These are phyloP conservation scores for Lapara coniferarum DNA, from an alignment of 2,888 invertebrate species.

Conservation along the genomic window DNA sequence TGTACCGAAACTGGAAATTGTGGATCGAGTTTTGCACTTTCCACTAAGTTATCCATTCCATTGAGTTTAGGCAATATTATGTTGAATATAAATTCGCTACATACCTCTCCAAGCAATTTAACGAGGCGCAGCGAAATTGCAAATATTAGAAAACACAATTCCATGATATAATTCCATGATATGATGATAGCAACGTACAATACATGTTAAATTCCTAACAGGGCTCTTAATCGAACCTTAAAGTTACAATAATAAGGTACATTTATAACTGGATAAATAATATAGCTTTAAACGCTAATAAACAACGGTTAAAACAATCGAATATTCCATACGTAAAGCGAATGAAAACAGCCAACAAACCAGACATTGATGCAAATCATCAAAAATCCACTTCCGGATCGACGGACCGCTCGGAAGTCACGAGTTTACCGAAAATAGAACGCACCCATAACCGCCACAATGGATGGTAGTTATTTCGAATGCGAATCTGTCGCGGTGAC, in stretches of 20 bases:
- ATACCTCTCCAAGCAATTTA: too few relatives aligned
- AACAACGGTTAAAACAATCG: background rate
- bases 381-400: constrained; percentile 14
- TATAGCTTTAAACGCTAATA: background rate
- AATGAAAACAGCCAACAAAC: constrained; percentile 9
- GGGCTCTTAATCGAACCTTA: background rate
- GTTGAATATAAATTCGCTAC: too few relatives aligned
- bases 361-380: constrained; percentile 4
- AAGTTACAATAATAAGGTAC: background rate
- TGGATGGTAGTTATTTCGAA: constrained; percentile 18
- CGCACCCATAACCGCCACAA: constrained; percentile 15
- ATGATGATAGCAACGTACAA: too few relatives aligned
- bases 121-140: too few relatives aligned
- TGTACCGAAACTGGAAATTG: too few relatives aligned
- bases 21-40: too few relatives aligned
- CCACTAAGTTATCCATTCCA: too few relatives aligned
- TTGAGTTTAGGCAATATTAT: too few relatives aligned
- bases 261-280: background rate
- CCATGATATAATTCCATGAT: too few relatives aligned
- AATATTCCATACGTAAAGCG: background rate
- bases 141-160: too few relatives aligned
- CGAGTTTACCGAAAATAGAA: constrained; percentile 16
- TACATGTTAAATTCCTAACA: too few relatives aligned
- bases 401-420: constrained; percentile 11
- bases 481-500: constrained; percentile 29